Percentiles rank a stretch among this genome's conserved stretches.
Evolutionary conservation across 2,888 invertebrate species (phyloP).

Genomic region (Trissoscelio sp.): DNA sequence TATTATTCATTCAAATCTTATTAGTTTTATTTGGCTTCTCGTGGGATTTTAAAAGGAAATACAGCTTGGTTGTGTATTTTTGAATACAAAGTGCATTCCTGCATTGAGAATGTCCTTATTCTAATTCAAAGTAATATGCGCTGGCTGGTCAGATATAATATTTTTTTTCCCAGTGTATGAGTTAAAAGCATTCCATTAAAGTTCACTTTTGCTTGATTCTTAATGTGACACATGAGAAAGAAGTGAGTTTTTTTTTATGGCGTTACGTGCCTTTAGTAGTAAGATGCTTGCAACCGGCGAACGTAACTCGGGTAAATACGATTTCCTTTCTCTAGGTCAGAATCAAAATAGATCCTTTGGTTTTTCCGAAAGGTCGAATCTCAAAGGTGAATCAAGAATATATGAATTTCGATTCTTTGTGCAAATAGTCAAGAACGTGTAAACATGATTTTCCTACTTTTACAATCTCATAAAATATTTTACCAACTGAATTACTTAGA

Average conservation of each 20-base stretch:
- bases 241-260: conserved; percentile 24
- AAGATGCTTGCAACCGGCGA: not conserved
- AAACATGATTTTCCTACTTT: not conserved
- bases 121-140: conserved; percentile 14
- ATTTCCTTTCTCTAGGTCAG: not conserved
- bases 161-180: conserved; percentile 2
- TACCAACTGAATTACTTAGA: not conserved
- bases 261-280: conserved; percentile 1
- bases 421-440: not conserved
- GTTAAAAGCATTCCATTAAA: conserved; percentile 31
- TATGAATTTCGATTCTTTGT: not conserved
- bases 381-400: not conserved
- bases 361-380: not conserved
- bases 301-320: not conserved
- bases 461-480: not conserved
- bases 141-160: conserved; percentile 3
- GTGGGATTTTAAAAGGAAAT: too few species aligned
- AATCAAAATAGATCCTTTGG: not conserved
- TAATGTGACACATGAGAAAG: conserved; percentile 22
- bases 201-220: conserved; percentile 10
- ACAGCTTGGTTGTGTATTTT: too few species aligned
- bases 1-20: too few species aligned
- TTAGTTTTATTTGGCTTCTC: too few species aligned
- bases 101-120: too few species aligned
- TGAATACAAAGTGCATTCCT: too few species aligned